phyloP scores from a whole-genome alignment of 2,113 vertebrate genomes.

The Sus scrofa region DNA sequence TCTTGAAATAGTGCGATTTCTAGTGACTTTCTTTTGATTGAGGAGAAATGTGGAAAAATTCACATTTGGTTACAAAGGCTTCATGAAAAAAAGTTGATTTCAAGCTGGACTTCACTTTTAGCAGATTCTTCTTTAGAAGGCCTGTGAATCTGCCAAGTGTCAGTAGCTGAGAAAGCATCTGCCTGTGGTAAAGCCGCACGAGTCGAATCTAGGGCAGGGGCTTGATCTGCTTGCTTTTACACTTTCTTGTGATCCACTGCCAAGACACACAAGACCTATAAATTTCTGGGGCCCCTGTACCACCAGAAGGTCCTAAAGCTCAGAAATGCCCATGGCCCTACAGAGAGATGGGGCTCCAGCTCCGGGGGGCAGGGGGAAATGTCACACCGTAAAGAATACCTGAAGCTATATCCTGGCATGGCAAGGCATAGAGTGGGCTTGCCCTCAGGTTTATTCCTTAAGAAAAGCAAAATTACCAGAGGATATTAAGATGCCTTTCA shows the following conservation, averaged over 20 bases:
- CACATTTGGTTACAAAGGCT: background rate
- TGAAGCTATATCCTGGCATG: background rate
- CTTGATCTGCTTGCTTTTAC: background rate
- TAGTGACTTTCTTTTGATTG: background rate
- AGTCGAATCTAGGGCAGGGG: background rate
- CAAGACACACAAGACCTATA: background rate
- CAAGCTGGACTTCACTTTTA: background rate
- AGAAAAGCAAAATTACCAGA: background rate
- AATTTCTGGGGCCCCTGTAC: background rate
- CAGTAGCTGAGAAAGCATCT: background rate
- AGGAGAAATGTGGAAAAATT: constrained; percentile 35
- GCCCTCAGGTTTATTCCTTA: background rate
- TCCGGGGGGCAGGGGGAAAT: background rate
- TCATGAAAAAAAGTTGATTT: constrained; percentile 40
- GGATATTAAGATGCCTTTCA: constrained; percentile 10
- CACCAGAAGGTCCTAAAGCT: background rate
- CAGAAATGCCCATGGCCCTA: background rate
- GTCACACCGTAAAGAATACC: background rate
- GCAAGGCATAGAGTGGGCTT: background rate
- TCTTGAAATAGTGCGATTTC: constrained; percentile 43
- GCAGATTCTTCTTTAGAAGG: constrained; percentile 39
- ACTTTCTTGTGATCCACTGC: background rate
- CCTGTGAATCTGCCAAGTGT: background rate
- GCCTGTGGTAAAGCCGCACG: background rate
- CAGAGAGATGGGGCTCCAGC: background rate